Percentiles rank a stretch among this genome's conserved stretches.
Evolutionary conservation across 2,888 invertebrate genomes (phyloP).

Genomic region (Euplagia quadripunctaria): DNA sequence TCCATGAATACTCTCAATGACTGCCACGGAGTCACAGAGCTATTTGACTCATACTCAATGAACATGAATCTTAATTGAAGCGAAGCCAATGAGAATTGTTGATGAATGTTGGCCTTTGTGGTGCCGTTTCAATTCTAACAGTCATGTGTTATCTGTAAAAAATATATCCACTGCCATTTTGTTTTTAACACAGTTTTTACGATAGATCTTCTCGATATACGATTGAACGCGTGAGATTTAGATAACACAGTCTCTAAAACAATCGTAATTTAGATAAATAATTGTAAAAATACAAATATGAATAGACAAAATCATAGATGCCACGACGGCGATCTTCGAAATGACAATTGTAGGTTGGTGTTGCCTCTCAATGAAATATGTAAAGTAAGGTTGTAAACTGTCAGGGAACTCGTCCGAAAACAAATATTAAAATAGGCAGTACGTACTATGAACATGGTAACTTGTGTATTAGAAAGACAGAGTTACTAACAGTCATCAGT

Average conservation of each 20-base stretch:
- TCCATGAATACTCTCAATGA: slow-evolving; percentile 75
- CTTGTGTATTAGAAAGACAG: neutral
- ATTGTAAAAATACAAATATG: no score
- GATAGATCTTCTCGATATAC: neutral
- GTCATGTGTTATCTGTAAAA: neutral
- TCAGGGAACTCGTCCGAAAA: no score
- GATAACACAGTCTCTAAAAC: no score
- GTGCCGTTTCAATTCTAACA: slow-evolving; percentile 34
- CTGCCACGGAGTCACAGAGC: slow-evolving; percentile 47
- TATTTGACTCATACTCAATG: slow-evolving; percentile 81
- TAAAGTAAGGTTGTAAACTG: neutral
- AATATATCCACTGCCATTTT: neutral
- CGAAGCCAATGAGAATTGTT: slow-evolving; percentile 66
- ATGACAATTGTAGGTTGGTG: neutral
- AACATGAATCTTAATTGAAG: slow-evolving; percentile 82
- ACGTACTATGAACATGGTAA: no score
- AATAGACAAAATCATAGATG: no score
- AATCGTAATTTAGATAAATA: no score
- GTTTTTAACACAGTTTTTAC: neutral
- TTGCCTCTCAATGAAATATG: neutral
- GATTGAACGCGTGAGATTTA: no score
- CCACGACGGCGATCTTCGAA: neutral
- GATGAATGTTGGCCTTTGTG: slow-evolving; percentile 54
- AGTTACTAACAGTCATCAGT: neutral
- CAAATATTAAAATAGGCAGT: no score